phyloP scores from a whole-genome alignment of 2,797 vertebrate species.

The Numenius phaeopus region DNA sequence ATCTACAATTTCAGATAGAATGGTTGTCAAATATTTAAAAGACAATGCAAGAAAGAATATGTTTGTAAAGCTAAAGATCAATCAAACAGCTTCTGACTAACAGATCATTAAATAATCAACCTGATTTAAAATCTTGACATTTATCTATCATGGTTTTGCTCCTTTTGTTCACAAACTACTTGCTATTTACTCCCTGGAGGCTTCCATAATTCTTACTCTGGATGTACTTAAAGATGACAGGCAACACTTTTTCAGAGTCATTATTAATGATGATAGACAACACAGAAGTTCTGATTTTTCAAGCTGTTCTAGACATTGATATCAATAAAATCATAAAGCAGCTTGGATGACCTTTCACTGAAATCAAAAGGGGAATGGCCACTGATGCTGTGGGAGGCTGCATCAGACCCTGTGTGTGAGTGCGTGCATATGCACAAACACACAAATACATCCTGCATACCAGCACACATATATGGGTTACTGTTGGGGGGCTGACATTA shows the following conservation, averaged over 20 bases:
- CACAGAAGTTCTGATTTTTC: background rate
- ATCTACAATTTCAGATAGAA: background rate
- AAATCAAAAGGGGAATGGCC: background rate
- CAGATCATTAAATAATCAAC: background rate
- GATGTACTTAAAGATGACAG: background rate
- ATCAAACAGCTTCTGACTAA: background rate
- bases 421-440: rapidly evolving
- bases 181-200: background rate
- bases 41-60: background rate
- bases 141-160: background rate
- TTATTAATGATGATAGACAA: background rate
- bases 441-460: rapidly evolving
- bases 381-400: background rate
- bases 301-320: background rate
- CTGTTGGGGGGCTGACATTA: background rate
- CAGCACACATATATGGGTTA: rapidly evolving
- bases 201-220: background rate
- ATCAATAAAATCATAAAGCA: background rate
- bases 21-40: background rate
- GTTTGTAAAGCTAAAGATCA: background rate
- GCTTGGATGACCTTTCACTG: background rate
- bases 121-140: slow-evolving; percentile 29
- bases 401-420: background rate
- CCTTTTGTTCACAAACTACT: background rate
- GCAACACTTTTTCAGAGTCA: background rate